Base-by-base conservation (phyloP, 2,797 vertebrate genomes). In the Neopelma chrysocephalum region DNA sequence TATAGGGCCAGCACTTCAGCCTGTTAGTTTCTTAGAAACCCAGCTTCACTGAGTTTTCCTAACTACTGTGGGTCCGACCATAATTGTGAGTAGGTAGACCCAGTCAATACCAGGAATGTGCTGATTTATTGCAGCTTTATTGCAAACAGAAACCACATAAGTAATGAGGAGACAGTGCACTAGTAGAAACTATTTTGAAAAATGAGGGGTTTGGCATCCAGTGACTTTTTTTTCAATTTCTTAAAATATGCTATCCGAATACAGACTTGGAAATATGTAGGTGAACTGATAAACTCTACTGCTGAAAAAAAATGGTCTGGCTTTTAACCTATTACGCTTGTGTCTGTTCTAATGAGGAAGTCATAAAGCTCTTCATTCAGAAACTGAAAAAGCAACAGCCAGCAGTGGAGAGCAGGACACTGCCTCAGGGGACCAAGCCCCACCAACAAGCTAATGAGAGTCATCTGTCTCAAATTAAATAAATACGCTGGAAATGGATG, bases 401-500 rank as follows among this genome's bases (percentile, higher is more conserved):
- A 57, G 26, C 71, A 48, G 64, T 26, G 47, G 36, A 89, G 40
- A 82, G 48, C 32, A 42, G 2, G 9, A 61, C 38, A 32, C 65
- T 83, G 26, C 47, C 79, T 57, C 82, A 84, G 77, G 86, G 89
- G 72, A 40, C 40, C 56, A 89, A 82, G 68, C 53, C 62, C 51
- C 38, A 48, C 45, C 54, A 72, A 31, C 4, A 11, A 29, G 23
- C 80, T 96, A 92, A 89, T 90, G 40, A 79, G 26, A 64, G 23
- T 77, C 51, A 70, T 94, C 83, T 92, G 68, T 36, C 71, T 84
- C 76, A 57, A 62, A 95, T 91, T 82, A 91, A 86, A 78, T 64
- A 94, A 85, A 87, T 54, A 65, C 20, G 6, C 51, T 89, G 78
- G 66, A 91, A 58, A 48, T 19, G 2, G 91, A 81, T 20, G 51